These are phyloP conservation scores for Halocynthia roretzi DNA, from an alignment of 23 tunicate genomes.

Conservation along the genomic window DNA sequence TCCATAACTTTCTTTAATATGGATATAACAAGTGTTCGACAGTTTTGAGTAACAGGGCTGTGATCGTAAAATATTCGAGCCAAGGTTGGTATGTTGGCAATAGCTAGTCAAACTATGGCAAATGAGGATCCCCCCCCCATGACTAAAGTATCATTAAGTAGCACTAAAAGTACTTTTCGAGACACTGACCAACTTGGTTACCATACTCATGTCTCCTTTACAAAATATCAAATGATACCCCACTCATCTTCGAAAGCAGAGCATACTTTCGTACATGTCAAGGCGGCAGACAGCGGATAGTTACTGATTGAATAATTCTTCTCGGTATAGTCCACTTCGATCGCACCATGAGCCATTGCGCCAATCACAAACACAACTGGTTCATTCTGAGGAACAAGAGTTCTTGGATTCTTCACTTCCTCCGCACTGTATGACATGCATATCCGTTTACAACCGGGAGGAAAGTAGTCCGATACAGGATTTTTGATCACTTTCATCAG, in stretches of 20 bases:
- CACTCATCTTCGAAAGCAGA: slow-evolving; percentile 90
- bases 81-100: no score
- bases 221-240: slow-evolving; percentile 47
- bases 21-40: no score
- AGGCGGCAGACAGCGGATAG: slow-evolving; percentile 91
- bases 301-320: slow-evolving; percentile 66
- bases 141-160: no score
- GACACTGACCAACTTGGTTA: no score
- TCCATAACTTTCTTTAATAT: no score
- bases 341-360: slow-evolving; percentile 97
- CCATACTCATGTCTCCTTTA: background rate
- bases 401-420: slow-evolving; percentile 29
- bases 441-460: slow-evolving; percentile 85
- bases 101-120: no score
- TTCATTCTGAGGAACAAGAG: slow-evolving; percentile 55
- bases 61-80: no score
- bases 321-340: slow-evolving; percentile 74
- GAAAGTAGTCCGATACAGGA: slow-evolving; percentile 90
- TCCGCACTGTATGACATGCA: slow-evolving; percentile 65
- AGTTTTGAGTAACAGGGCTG: no score
- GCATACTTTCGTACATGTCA: slow-evolving; percentile 78
- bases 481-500: slow-evolving; percentile 91
- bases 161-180: no score
- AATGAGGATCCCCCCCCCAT: no score
- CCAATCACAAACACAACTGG: slow-evolving; percentile 86